Evolutionary conservation across 1,140 invertebrate genomes (phyloP).

Genomic region (Drosophila nigrodunni): DNA sequence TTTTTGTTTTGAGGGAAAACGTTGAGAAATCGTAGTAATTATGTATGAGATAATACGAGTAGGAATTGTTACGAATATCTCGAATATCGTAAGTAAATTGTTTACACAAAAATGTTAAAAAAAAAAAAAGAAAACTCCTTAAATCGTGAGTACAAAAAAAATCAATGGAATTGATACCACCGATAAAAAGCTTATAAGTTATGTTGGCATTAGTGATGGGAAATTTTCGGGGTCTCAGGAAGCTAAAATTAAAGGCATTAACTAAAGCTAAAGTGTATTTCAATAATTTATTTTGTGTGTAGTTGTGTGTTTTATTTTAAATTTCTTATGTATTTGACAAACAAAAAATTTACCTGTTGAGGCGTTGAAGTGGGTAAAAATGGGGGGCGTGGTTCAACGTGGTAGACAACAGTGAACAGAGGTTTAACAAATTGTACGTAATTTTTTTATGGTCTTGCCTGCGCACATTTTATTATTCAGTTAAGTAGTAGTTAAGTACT

Average conservation of each 20-base stretch:
- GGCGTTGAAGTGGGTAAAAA: conserved; percentile 9
- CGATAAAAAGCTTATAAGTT: neutral
- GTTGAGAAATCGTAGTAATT: conserved; percentile 6
- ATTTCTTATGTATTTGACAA: conserved; percentile 23
- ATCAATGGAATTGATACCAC: neutral
- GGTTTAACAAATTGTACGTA: neutral
- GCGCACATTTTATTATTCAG: neutral
- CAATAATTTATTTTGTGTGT: neutral
- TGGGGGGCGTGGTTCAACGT: conserved; percentile 22
- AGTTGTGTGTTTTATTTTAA: conserved; percentile 3
- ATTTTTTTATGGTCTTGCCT: neutral
- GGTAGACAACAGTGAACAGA: conserved; percentile 7
- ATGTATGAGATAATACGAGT: conserved; percentile 16
- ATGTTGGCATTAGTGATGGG: too few species aligned
- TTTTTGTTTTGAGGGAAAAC: neutral
- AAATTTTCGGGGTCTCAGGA: too few species aligned
- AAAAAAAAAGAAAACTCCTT: too few species aligned
- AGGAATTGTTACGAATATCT: conserved; percentile 12
- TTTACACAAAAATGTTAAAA: neutral
- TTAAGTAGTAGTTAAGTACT: neutral
- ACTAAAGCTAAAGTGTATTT: too few species aligned
- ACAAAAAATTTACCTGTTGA: conserved; percentile 57
- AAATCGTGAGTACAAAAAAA: neutral
- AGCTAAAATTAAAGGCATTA: too few species aligned
- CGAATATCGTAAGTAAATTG: conserved; percentile 16